These are phyloP conservation scores for Polydesmus complanatus DNA, from an alignment of 2,888 invertebrate genomes.

Conservation along the genomic window DNA sequence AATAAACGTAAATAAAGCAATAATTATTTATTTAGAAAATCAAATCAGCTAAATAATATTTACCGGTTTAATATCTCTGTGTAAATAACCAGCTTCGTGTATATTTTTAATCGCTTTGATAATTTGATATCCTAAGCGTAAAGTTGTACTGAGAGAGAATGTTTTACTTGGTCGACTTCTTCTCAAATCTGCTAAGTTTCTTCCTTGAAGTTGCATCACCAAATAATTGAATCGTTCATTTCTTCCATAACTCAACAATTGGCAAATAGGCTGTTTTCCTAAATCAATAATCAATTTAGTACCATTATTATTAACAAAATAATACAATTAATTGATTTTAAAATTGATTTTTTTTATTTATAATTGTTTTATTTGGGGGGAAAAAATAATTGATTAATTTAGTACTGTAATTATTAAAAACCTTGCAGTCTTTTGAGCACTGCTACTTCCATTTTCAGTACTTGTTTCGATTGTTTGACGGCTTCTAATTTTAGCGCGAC, in stretches of 20 bases:
- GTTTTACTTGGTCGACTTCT: constrained; percentile 86
- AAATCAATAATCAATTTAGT: constrained; percentile 17
- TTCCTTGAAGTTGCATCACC: constrained; percentile 97
- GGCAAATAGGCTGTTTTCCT: constrained; percentile 95
- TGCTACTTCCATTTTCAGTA: constrained; percentile 99
- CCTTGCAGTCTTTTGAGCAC: constrained; percentile 96
- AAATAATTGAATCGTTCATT: constrained; percentile 99
- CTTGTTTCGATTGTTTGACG: constrained; percentile 94
- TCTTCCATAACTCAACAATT: constrained; percentile 96
- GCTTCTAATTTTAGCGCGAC: constrained; percentile 98
- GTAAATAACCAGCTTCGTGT: constrained; percentile 95
- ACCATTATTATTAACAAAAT: background rate
- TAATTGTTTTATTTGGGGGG: too few relatives aligned
- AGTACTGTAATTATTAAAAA: too few relatives aligned
- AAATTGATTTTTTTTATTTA: background rate
- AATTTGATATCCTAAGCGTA: constrained; percentile 89
- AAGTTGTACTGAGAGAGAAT: constrained; percentile 91
- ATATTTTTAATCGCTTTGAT: constrained; percentile 92
- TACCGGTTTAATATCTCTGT: constrained; percentile 96
- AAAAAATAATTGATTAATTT: background rate
- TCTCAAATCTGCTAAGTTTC: constrained; percentile 89
- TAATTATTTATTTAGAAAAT: background rate
- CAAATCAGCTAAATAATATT: constrained; percentile 4
- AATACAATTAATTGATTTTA: background rate
- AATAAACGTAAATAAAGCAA: background rate